These are phyloP conservation scores for Sabatieria punctata DNA, from an alignment of 2,888 invertebrate genomes.

Conservation along the genomic window DNA sequence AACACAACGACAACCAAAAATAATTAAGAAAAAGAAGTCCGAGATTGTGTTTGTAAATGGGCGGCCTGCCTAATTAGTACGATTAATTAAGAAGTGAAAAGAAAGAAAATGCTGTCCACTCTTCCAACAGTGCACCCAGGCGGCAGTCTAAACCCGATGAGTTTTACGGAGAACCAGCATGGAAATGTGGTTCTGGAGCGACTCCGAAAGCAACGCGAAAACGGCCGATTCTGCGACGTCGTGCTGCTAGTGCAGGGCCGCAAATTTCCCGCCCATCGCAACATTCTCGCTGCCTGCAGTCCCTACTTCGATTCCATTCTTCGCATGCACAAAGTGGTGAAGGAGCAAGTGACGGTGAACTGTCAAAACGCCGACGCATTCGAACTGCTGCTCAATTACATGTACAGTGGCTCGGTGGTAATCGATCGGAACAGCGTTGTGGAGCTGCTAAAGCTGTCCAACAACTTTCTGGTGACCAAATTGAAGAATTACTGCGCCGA, in stretches of 20 bases:
- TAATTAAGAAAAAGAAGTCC: no score
- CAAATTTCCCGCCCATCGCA: conserved; percentile 45
- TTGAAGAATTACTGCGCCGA: conserved; percentile 48
- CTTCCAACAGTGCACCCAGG: no score
- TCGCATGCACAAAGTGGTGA: conserved; percentile 38
- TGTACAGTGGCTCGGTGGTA: conserved; percentile 47
- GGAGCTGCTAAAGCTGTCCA: conserved; percentile 45
- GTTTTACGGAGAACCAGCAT: conserved; percentile 35
- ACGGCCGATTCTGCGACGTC: conserved; percentile 46
- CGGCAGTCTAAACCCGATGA: conserved; percentile 23
- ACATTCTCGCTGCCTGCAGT: conserved; percentile 46
- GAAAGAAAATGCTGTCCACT: no score
- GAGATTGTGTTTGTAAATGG: no score
- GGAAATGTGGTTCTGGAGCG: conserved; percentile 35
- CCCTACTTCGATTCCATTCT: conserved; percentile 48
- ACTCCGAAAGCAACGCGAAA: conserved; percentile 39
- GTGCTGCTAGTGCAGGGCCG: conserved; percentile 44
- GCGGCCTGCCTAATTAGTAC: no score
- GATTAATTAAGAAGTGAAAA: no score
- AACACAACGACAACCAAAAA: no score
- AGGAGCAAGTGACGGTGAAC: conserved; percentile 42
- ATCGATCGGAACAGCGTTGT: conserved; percentile 45
- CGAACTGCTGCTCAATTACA: conserved; percentile 44
- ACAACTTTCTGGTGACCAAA: conserved; percentile 43
- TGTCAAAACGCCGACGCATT: conserved; percentile 45